Conservation (phyloP, 2,888 invertebrate species). For the Cerceris rybyensis region DNA sequence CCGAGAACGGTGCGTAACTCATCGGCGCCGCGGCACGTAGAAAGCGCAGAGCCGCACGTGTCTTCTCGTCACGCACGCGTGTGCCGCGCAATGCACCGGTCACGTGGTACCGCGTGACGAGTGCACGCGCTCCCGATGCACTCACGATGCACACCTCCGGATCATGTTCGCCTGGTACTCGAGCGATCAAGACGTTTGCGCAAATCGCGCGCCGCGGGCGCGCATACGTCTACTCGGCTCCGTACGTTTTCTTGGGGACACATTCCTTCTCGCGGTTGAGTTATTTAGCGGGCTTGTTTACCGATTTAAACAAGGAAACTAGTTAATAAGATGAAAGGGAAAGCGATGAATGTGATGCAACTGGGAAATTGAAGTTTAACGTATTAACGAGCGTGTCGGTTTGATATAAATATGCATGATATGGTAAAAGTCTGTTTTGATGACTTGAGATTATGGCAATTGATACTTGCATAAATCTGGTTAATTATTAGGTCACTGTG, state of each 20-base stretch:
- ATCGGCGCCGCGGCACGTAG: slow-evolving; percentile 19
- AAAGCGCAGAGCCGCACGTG: slow-evolving; percentile 34
- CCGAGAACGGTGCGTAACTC: slow-evolving; percentile 29
- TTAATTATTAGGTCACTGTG: too few relatives aligned
- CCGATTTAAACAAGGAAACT: background rate
- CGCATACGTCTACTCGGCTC: slow-evolving; percentile 43
- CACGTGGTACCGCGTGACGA: slow-evolving; percentile 26
- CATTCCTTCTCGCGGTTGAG: background rate
- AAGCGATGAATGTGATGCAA: background rate
- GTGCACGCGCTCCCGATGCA: slow-evolving; percentile 12
- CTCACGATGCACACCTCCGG: slow-evolving; percentile 15
- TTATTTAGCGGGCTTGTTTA: slow-evolving; percentile 1
- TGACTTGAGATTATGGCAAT: too few relatives aligned
- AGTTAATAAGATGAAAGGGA: background rate
- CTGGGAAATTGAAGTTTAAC: background rate
- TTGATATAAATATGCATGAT: background rate
- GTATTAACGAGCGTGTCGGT: background rate
- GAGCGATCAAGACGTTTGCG: slow-evolving; percentile 79
- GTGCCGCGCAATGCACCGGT: slow-evolving; percentile 19
- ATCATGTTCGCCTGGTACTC: slow-evolving; percentile 75
- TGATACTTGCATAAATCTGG: too few relatives aligned
- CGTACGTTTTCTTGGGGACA: slow-evolving; percentile 1
- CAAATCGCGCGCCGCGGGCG: slow-evolving; percentile 72
- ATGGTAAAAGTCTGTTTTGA: too few relatives aligned
- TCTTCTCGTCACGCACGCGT: slow-evolving; percentile 38